Evolutionary conservation across 2,888 invertebrate genomes (phyloP).

Genomic region (Microchrysa polita): DNA sequence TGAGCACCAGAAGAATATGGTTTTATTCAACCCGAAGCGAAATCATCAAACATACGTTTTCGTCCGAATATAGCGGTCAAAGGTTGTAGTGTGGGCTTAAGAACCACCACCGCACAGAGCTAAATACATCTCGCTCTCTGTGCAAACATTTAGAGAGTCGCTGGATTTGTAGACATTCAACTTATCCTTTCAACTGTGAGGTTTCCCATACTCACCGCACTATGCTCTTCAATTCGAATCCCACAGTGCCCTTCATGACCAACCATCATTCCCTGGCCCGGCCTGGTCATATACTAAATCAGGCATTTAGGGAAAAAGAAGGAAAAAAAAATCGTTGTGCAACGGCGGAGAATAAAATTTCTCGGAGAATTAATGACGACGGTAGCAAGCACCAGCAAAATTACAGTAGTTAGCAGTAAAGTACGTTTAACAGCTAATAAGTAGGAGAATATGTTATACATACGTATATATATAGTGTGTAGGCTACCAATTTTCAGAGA

Average conservation of each 20-base stretch:
- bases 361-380: conserved; percentile 41
- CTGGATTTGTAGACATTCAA: conserved; percentile 30
- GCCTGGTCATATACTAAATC: too few species aligned
- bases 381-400: conserved; percentile 42
- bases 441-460: conserved; percentile 3
- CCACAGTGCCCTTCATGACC: conserved; percentile 15
- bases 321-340: conserved; percentile 40
- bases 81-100: too few species aligned
- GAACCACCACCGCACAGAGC: neutral
- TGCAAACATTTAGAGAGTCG: neutral
- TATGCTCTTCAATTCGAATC: too few species aligned
- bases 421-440: conserved; percentile 50
- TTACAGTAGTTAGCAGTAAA: conserved; percentile 49
- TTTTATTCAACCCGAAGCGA: conserved; percentile 29
- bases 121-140: neutral
- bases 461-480: too few species aligned
- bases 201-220: conserved; percentile 2
- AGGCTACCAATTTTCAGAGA: neutral
- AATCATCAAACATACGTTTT: conserved; percentile 32
- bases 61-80: neutral
- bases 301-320: conserved; percentile 49
- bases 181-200: conserved; percentile 21
- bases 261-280: conserved; percentile 29
- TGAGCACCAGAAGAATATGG: conserved; percentile 17
- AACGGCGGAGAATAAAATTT: conserved; percentile 41